Base-by-base conservation (phyloP, 2,888 invertebrate genomes). In the Didymodactylos carnosus region DNA sequence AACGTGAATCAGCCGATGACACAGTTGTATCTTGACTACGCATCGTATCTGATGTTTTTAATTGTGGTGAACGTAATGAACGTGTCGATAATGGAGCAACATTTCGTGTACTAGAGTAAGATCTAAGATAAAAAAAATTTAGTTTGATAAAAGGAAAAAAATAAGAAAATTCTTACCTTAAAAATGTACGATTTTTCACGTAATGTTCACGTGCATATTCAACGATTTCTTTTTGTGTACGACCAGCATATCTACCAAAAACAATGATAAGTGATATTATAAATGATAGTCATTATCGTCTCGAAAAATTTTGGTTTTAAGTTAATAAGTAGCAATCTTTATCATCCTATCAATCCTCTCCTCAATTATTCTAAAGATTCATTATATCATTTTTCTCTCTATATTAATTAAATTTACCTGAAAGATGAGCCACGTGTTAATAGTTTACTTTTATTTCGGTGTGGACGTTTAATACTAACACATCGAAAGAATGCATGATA, bases 141-240 rank as follows among this genome's bases (percentile, higher is more conserved):
- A 23, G 8, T 23, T 11, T 23, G 2, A 4, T 11, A 25, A n/a
- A 51, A 27, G 1, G 5, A 25, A 27, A 27, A 25, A 4, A 51
- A 51, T 4, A 29, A 29, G 10, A 53, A 25, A 29, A 14, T 19
- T 62, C 13, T 35, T 71, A 74, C 19, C 74, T 27, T 35, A 35
- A 23, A 46, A 74, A 74, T n/a, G 71, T 39, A 83, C 92, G 93
- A 77, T 94, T 87, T 84, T 93, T 94, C 79, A 93, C 92, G 84
- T 92, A 94, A 85, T 95, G 97, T 83, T 98, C 97, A 78, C 97
- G 87, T 51, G 98, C 95, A 85, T 91, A 98, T 84, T 97, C 97
- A 76, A 95, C 91, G 78, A 99, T 91, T 85, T 98, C 94, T 83
- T 97, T 98, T 84, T 98, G 97, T 2, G 98, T 98, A 86, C 94